Evolutionary conservation across 1,140 invertebrate genomes (phyloP).

Genomic region (Paramacrobiotus metropolitanus): DNA sequence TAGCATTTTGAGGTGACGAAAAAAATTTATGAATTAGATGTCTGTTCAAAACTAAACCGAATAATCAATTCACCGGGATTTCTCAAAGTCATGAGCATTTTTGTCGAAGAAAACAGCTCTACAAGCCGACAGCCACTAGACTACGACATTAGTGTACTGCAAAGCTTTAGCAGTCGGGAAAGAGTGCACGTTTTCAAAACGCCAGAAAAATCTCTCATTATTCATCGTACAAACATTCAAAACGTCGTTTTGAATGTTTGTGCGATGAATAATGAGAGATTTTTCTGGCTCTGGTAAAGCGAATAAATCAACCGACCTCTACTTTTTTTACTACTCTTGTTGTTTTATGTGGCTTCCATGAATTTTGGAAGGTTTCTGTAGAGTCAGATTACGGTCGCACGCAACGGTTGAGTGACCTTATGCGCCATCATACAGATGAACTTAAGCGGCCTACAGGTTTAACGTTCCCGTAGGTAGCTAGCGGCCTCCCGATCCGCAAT

Average conservation of each 20-base stretch:
- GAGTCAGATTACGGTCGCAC: too few relatives aligned
- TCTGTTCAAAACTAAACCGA: not conserved
- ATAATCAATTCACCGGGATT: not conserved
- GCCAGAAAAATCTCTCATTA: not conserved
- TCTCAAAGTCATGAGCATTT: not conserved
- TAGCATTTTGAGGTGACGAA: too few relatives aligned
- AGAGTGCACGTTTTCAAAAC: too few relatives aligned
- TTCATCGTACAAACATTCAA: not conserved
- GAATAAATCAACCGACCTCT: too few relatives aligned
- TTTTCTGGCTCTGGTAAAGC: not conserved
- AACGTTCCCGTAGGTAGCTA: conserved; percentile 10
- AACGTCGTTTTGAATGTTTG: not conserved
- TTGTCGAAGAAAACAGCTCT: not conserved
- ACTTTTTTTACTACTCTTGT: too few relatives aligned
- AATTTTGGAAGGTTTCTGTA: not conserved
- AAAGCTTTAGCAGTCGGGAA: too few relatives aligned
- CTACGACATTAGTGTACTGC: not conserved
- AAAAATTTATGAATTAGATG: not conserved
- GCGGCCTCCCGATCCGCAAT: conserved; percentile 44
- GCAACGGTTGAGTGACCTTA: too few relatives aligned
- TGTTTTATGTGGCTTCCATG: too few relatives aligned
- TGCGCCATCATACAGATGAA: too few relatives aligned
- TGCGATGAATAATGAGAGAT: not conserved
- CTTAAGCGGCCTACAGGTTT: too few relatives aligned
- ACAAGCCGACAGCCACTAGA: not conserved